A percentile compares a stretch with the other conserved stretches of the same genome.
These are phyloP conservation scores for Peucedramus taeniatus DNA, from an alignment of 2,113 vertebrate genomes.

Conservation along the genomic window DNA sequence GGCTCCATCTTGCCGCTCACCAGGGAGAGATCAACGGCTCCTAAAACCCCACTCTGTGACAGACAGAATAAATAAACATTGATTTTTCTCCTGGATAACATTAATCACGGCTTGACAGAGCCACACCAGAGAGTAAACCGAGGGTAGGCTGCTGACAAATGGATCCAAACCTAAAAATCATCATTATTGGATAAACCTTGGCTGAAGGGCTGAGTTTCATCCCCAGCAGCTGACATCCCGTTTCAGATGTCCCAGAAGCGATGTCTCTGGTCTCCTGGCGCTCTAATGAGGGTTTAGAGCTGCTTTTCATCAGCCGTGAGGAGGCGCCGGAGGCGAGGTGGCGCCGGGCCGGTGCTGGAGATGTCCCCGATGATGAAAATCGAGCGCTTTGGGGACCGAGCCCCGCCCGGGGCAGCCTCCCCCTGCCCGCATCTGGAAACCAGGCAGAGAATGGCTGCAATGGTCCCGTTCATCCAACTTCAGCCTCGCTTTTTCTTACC, in stretches of 20 bases:
- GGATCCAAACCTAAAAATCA: not conserved
- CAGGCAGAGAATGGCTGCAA: fast-evolving
- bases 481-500: not conserved
- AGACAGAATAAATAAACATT: not conserved
- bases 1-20: fast-evolving
- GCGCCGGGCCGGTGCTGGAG: fast-evolving
- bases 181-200: not conserved
- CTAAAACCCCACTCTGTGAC: not conserved
- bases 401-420: not conserved
- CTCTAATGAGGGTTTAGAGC: not conserved
- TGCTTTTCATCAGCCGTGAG: not conserved
- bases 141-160: not conserved
- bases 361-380: not conserved
- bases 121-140: not conserved
- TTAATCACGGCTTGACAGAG: slow-evolving; percentile 31
- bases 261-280: fast-evolving
- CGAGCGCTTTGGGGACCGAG: not conserved
- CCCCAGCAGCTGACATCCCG: not conserved
- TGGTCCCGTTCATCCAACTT: not conserved
- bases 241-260: not conserved
- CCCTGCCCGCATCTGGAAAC: not conserved
- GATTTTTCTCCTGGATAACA: slow-evolving; percentile 14
- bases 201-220: not conserved
- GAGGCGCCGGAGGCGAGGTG: not conserved
- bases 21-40: not conserved